Base-by-base conservation (phyloP, 2,797 vertebrate genomes). In the Aeoliscus strigatus region DNA sequence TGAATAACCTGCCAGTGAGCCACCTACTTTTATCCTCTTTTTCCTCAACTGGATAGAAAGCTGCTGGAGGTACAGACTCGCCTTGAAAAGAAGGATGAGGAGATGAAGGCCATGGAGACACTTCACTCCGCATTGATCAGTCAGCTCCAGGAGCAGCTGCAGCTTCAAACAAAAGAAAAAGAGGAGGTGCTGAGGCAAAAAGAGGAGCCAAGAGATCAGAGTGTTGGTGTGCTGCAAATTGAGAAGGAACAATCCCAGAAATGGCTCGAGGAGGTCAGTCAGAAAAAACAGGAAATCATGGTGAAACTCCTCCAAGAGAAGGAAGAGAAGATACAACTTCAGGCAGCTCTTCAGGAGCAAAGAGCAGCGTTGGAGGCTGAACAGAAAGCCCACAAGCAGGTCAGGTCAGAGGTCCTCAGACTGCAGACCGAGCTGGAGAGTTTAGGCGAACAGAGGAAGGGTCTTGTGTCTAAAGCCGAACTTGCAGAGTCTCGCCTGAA, bases 1-100 rank as follows among this genome's bases (percentile, higher is more conserved):
- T 46, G 9, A 59, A 57, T 21, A 21, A 32, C 10, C 36, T 43
- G 9, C 21, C 16, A 9, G 6, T 25, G 52, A 50, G 40, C 21
- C 1, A 1, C 8, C 3, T 18, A 45, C 34, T 57, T n/a, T 30
- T 11, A n/a, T 18, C 27, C 18, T 17, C 6, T 39, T 57, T 52
- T 36, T 38, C 18, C 12, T 62, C 23, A 9, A 33, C 66, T 80
- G 40, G 18, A 35, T 60, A 98, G 95, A 65, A 80, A 86, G 66
- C 67, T 94, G 65, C 76, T 85, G 55, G 92, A 93, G 66, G 70
- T 77, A 8, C 85, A 93, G 76, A 85, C 80, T 42, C 71, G 68
- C 39, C 82, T 92, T 14, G 68, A 80, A 33, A 72, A 88, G 35
- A 90, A 83, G 70, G 90, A 91, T 51, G 76, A 70, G 49, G 87